phyloP scores from a whole-genome alignment of 1,140 invertebrate genomes.

The Steinernema feltiae region DNA sequence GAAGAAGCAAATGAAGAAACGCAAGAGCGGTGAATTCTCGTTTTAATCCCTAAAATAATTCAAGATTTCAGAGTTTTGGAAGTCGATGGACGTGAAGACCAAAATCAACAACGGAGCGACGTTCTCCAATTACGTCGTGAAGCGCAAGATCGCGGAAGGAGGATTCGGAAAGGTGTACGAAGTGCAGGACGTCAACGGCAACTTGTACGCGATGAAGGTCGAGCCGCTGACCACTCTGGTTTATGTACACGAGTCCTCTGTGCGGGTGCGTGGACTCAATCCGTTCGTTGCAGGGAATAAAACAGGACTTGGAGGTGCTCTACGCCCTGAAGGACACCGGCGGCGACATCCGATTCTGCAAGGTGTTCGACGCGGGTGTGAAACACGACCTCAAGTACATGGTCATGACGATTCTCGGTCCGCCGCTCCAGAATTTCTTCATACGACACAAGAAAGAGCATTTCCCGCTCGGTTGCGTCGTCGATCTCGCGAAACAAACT shows the following conservation, averaged over 20 bases:
- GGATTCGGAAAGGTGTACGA: constrained; percentile 3
- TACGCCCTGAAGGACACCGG: not conserved
- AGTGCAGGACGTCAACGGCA: constrained; percentile 7
- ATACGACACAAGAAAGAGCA: constrained; percentile 3
- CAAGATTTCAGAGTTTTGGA: not conserved
- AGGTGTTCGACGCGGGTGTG: not conserved
- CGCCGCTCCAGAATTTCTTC: constrained; percentile 3
- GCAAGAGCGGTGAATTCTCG: not conserved
- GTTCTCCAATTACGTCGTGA: constrained; percentile 6
- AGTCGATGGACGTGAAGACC: not conserved
- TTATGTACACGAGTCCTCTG: not conserved
- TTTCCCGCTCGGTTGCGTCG: not conserved
- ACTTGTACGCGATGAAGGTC: not conserved
- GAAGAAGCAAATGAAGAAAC: not conserved
- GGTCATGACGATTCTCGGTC: not conserved
- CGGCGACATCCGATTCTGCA: not conserved
- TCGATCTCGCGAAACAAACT: not conserved
- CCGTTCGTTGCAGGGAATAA: not conserved
- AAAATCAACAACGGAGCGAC: not conserved
- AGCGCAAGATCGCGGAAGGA: not conserved
- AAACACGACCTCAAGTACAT: constrained; percentile 9
- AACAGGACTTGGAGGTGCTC: not conserved
- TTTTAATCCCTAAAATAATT: not conserved
- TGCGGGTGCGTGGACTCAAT: not conserved
- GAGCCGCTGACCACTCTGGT: not conserved